Evolutionary conservation across 2,797 vertebrate species (phyloP).

Genomic region (Ctenopoma multispine): DNA sequence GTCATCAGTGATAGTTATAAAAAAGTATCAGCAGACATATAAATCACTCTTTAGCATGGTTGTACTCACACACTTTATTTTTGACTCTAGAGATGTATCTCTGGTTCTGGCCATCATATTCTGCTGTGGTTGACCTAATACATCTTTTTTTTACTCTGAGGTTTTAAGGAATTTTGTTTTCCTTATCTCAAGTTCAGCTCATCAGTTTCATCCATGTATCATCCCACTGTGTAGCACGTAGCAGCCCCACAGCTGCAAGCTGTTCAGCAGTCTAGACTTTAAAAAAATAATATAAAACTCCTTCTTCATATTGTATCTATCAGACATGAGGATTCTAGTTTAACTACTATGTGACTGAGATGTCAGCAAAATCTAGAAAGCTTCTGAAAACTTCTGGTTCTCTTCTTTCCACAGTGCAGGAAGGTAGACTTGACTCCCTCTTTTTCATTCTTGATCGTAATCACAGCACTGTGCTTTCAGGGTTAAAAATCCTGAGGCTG

Average conservation of each 20-base stretch:
- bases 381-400: neutral
- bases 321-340: neutral
- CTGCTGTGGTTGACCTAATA: neutral
- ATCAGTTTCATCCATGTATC: neutral
- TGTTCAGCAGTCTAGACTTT: neutral
- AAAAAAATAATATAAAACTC: neutral
- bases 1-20: neutral
- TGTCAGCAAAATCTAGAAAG: neutral
- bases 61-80: neutral
- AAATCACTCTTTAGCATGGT: neutral
- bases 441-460: slow-evolving; percentile 15
- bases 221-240: too few species aligned
- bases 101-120: neutral
- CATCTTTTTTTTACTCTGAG: neutral
- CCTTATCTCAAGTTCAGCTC: neutral
- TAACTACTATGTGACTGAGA: neutral
- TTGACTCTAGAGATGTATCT: neutral
- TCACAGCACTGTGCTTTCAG: slow-evolving; percentile 20
- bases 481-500: slow-evolving; percentile 60
- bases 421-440: neutral
- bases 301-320: too few species aligned
- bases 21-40: neutral
- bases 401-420: neutral
- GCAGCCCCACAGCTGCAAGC: neutral
- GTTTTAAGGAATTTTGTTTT: neutral